These are phyloP conservation scores for Gambelia wislizenii DNA, from an alignment of 2,797 vertebrate genomes.

Conservation along the genomic window DNA sequence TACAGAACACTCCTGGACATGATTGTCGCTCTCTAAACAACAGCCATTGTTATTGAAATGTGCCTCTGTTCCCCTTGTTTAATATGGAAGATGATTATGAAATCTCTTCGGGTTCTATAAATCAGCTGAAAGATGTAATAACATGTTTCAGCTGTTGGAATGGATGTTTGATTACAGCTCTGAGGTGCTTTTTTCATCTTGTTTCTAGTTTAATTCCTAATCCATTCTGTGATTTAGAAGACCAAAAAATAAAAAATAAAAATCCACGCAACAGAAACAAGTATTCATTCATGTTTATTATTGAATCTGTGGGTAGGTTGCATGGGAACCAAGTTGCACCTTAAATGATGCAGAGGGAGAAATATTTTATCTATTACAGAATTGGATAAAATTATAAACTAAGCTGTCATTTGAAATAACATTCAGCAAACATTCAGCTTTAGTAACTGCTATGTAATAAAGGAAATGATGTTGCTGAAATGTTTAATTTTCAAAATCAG, in stretches of 20 bases:
- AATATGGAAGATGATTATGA: constrained; percentile 84
- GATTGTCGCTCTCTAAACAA: constrained; percentile 84
- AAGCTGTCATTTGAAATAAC: constrained; percentile 61
- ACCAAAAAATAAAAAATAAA: constrained; percentile 38
- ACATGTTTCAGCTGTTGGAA: constrained; percentile 76
- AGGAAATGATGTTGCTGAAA: constrained; percentile 21
- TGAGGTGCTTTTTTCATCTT: constrained; percentile 71
- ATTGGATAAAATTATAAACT: constrained; percentile 62
- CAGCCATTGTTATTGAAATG: constrained; percentile 91
- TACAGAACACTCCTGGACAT: constrained; percentile 80
- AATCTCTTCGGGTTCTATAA: constrained; percentile 81
- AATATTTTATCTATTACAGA: constrained; percentile 58
- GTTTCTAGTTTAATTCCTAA: constrained; percentile 75
- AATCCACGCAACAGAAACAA: constrained; percentile 58
- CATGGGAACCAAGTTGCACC: constrained; percentile 46
- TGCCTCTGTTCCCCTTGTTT: constrained; percentile 84
- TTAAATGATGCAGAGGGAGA: constrained; percentile 51
- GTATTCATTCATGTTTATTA: constrained; percentile 67
- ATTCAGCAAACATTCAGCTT: constrained; percentile 52
- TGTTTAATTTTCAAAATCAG: constrained; percentile 54
- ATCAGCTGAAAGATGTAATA: constrained; percentile 81
- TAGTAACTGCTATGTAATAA: constrained; percentile 40
- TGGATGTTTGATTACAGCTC: constrained; percentile 80
- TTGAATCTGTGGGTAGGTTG: constrained; percentile 48
- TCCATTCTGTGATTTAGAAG: constrained; percentile 65